Base-by-base conservation (phyloP, 2,797 vertebrate species). In the Tenualosa thibaudeaui region DNA sequence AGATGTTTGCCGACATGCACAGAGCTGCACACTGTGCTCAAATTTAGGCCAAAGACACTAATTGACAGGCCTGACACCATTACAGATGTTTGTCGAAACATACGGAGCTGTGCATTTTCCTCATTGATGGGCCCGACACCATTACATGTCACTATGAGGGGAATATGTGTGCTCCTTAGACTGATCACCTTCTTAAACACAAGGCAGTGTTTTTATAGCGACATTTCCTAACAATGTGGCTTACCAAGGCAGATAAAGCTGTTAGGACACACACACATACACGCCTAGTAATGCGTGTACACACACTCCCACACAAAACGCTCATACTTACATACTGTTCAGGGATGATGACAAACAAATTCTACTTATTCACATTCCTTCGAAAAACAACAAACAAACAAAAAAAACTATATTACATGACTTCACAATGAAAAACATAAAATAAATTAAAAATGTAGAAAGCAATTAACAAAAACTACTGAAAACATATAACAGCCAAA, bases 371-470 rank as follows among this genome's bases (percentile, higher is more conserved):
- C 62, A 86, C 83, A 82, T 85, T 88, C 68, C 86, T 85, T 83
- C 68, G 87, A 87, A 83, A 87, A 68, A 50, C 87, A 81, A n/a
- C n/a, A 84, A 86, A 60, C 81, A 86, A 84, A 40, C 40, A 40
- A 31, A 78, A n/a, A 24, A 87, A 87, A 81, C 83, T 82, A 89
- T 68, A 81, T 83, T 75, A 88, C 86, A 90, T 81, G 62, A 83
- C 26, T 68, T 87, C 82, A 65, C 81, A 86, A 84, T 86, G 81
- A 86, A 86, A 89, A 86, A 84, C 50, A 84, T 83, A 91, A 89
- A 90, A 91, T 91, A 92, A 91, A 86, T 92, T 89, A 88, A 87
- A 89, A 86, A 88, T 40, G 84, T 81, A 82, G 82, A 87, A 88
- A 87, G 83, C 85, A 84, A 86, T 86, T 50, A 85, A 83, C 88